These are phyloP conservation scores for Yponomeuta cagnagella DNA, from an alignment of 2,888 invertebrate genomes.

Conservation along the genomic window DNA sequence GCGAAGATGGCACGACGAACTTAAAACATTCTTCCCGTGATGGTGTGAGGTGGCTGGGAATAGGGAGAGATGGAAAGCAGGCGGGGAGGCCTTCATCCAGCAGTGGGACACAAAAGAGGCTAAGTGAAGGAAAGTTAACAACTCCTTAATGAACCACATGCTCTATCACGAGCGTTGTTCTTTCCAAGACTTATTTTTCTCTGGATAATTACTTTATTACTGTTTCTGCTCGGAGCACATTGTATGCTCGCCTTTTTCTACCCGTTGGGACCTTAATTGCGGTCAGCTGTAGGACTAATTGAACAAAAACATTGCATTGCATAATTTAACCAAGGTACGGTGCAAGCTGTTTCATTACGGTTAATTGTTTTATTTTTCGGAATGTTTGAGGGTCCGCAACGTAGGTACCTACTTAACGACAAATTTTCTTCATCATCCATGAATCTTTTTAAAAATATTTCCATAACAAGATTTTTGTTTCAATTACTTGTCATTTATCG, in stretches of 20 bases:
- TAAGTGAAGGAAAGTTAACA: no score
- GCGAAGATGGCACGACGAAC: no score
- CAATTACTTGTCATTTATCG: no score
- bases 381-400: neutral
- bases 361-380: neutral
- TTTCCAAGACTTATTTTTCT: neutral
- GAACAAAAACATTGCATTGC: conserved; percentile 13
- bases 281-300: conserved; percentile 10
- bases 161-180: neutral
- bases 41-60: no score
- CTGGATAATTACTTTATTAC: neutral
- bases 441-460: no score
- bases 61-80: no score
- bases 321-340: conserved; percentile 1
- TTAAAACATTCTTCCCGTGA: no score
- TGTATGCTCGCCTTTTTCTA: conserved; percentile 8
- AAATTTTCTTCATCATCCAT: no score
- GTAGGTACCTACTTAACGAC: neutral
- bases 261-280: conserved; percentile 10
- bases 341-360: conserved; percentile 2
- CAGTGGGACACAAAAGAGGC: no score
- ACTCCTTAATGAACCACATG: neutral
- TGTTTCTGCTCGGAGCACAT: neutral
- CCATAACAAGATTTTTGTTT: neutral
- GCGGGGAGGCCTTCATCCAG: no score